A percentile compares a stretch with the other conserved stretches of the same genome.
phyloP scores from a whole-genome alignment of 2,888 invertebrate species.

The Sphecodes monilicornis region DNA sequence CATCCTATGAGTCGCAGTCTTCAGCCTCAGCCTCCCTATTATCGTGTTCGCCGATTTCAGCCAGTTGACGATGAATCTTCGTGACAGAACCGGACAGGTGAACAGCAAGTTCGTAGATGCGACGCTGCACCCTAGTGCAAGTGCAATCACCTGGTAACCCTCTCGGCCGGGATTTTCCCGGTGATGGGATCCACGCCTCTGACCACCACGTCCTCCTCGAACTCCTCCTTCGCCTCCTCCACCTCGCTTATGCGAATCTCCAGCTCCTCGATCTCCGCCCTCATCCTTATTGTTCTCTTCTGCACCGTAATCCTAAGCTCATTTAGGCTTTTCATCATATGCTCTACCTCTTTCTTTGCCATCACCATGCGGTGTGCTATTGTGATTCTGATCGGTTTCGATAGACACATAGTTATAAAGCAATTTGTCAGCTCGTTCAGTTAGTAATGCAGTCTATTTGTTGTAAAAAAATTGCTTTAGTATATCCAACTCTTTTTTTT shows the following conservation, averaged over 20 bases:
- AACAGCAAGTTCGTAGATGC: not conserved
- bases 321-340: constrained; percentile 81
- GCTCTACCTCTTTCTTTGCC: constrained; percentile 85
- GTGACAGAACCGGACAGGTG: constrained; percentile 22
- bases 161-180: constrained; percentile 88
- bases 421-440: too few relatives aligned
- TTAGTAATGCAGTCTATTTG: too few relatives aligned
- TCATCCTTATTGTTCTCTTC: constrained; percentile 84
- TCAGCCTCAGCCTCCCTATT: constrained; percentile 87
- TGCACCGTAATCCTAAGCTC: constrained; percentile 76
- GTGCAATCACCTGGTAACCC: constrained; percentile 82
- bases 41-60: constrained; percentile 86
- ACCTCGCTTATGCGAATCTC: constrained; percentile 85
- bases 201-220: constrained; percentile 86
- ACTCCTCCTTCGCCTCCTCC: constrained; percentile 84
- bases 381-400: constrained; percentile 83
- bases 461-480: too few relatives aligned
- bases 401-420: too few relatives aligned
- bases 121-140: not conserved
- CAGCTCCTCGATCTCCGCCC: constrained; percentile 87
- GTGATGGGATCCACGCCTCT: constrained; percentile 87
- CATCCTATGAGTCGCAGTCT: constrained; percentile 86
- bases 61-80: constrained; percentile 87
- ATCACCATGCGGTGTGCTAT: constrained; percentile 86
- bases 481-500: too few relatives aligned